Conservation (phyloP, 92 coral and sea anemone genomes). For the Galaxea fascicularis region DNA sequence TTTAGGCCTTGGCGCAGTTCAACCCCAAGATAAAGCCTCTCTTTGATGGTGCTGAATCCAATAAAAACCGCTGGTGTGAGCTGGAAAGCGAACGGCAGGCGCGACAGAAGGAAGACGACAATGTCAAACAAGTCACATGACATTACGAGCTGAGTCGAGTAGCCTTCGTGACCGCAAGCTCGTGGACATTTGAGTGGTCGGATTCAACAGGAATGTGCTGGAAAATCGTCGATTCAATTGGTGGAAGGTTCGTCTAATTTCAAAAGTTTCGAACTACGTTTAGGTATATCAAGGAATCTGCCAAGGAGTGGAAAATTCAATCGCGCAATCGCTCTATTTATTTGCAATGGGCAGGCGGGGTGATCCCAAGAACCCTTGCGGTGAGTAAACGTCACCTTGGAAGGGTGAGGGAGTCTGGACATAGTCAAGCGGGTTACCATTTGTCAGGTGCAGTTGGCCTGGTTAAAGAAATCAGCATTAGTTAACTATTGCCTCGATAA, state of each 20-base stretch:
- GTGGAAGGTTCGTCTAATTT: constrained; percentile 1
- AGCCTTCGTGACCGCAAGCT: constrained; percentile 18
- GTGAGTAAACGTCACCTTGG: not conserved
- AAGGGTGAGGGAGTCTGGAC: not conserved
- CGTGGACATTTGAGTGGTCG: not conserved
- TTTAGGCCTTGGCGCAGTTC: constrained; percentile 82
- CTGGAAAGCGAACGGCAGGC: constrained; percentile 73
- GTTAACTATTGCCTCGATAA: no score
- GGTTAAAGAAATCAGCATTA: no score
- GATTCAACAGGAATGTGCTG: constrained; percentile 11
- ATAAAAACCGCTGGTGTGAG: constrained; percentile 90
- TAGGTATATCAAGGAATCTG: constrained; percentile 17
- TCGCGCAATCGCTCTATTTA: constrained; percentile 11
- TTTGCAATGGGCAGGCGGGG: constrained; percentile 17
- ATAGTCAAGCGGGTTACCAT: not conserved
- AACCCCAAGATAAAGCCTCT: constrained; percentile 86
- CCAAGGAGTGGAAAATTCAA: not conserved
- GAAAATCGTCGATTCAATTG: constrained; percentile 19
- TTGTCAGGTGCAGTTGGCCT: not conserved
- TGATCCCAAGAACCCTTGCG: constrained; percentile 4
- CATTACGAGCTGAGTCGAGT: not conserved
- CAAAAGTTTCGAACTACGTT: constrained; percentile 9
- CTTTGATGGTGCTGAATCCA: constrained; percentile 88
- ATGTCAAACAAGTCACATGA: constrained; percentile 48
- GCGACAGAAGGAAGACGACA: constrained; percentile 43